Percentiles rank a stretch among this genome's conserved stretches.
Conservation (phyloP, 2,797 vertebrate genomes). For the Halcyon badia region DNA sequence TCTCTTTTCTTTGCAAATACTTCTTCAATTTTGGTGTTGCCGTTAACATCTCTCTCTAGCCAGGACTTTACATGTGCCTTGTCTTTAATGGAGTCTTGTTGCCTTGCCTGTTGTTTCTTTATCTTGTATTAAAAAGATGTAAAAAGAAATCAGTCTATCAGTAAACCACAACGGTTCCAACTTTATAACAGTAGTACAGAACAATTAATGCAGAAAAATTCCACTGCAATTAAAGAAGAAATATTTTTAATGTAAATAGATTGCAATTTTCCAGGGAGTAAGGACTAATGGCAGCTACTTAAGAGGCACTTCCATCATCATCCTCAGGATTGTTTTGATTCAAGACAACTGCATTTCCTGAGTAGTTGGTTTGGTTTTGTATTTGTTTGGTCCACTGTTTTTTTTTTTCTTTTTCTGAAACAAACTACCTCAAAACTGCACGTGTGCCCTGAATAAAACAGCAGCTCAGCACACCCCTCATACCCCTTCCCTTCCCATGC, state of each 20-base stretch:
- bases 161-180: neutral
- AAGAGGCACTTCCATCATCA: neutral
- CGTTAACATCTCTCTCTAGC: neutral
- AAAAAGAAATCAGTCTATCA: neutral
- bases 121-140: neutral
- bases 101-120: neutral
- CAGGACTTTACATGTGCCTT: neutral
- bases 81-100: neutral
- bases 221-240: neutral
- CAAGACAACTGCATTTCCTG: neutral
- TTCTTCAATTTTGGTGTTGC: neutral
- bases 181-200: neutral
- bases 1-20: neutral
- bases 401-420: neutral
- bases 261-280: neutral
- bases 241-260: neutral
- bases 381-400: neutral
- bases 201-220: neutral
- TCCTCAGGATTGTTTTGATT: neutral
- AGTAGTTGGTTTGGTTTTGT: neutral
- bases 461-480: neutral
- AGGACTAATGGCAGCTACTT: neutral
- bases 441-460: accelerated
- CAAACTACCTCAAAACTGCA: neutral
- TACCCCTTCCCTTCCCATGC: neutral